phyloP scores from a whole-genome alignment of 2,888 invertebrate genomes.

The Synergus itoensis region DNA sequence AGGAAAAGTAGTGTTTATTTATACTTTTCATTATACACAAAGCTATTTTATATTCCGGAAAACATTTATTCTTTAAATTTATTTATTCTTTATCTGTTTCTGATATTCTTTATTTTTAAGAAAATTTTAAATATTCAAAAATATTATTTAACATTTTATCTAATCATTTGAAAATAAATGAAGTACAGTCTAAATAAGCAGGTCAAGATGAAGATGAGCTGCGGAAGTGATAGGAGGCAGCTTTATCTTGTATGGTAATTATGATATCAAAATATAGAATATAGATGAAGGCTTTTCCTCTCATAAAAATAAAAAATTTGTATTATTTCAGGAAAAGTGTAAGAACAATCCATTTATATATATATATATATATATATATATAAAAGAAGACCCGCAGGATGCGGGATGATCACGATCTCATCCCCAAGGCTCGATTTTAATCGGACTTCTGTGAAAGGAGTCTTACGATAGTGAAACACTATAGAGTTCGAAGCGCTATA shows the following conservation, averaged over 20 bases:
- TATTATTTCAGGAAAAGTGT: constrained; percentile 22
- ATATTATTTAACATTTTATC: neutral
- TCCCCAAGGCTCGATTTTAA: constrained; percentile 7
- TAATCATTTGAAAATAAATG: neutral
- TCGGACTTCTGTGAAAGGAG: constrained; percentile 17
- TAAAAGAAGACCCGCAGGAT: neutral
- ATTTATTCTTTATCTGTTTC: too few species aligned
- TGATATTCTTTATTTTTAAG: neutral
- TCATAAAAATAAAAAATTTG: neutral
- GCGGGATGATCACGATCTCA: constrained; percentile 13
- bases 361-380: too few species aligned
- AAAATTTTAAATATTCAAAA: neutral
- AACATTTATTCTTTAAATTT: neutral
- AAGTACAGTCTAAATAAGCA: neutral
- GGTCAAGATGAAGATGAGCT: neutral
- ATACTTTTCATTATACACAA: too few species aligned
- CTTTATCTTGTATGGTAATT: neutral
- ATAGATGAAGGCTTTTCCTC: neutral
- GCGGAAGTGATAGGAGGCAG: neutral
- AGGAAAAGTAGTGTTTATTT: too few species aligned
- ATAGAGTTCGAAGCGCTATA: constrained; percentile 27
- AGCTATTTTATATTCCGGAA: too few species aligned
- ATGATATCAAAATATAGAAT: neutral
- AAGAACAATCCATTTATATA: neutral
- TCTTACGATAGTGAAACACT: constrained; percentile 27